A percentile compares a stretch with the other conserved stretches of the same genome.
These are phyloP conservation scores for Platalea minor DNA, from an alignment of 2,797 vertebrate genomes.

Conservation along the genomic window DNA sequence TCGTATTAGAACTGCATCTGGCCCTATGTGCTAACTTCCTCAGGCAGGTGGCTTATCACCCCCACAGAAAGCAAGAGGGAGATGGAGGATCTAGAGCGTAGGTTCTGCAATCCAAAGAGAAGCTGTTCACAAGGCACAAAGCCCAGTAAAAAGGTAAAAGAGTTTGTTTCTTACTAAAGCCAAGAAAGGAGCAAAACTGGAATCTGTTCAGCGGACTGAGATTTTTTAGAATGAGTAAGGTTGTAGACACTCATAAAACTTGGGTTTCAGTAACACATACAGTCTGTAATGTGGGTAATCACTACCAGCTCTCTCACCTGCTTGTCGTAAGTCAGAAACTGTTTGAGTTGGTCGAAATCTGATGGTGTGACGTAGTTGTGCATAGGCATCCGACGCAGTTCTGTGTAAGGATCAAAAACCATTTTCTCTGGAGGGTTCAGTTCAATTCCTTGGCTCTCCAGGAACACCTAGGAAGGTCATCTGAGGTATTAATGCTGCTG, in stretches of 20 bases:
- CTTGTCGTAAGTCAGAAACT: constrained; percentile 87
- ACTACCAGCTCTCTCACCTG: constrained; percentile 77
- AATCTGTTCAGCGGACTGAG: background rate
- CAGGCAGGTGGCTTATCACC: background rate
- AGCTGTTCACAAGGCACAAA: background rate
- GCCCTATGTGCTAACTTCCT: background rate
- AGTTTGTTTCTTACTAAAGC: background rate
- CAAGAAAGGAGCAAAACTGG: background rate
- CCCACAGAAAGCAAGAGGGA: background rate
- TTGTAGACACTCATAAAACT: background rate
- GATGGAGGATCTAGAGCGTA: background rate
- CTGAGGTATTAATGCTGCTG: background rate
- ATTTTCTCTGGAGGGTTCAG: constrained; percentile 85
- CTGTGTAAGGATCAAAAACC: constrained; percentile 81
- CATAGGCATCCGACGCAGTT: constrained; percentile 50
- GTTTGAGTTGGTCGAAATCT: constrained; percentile 76
- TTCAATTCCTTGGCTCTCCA: constrained; percentile 90
- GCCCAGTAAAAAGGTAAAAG: background rate
- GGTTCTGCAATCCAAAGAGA: background rate
- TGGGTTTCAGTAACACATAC: background rate
- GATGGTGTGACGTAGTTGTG: constrained; percentile 71
- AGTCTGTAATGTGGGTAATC: background rate
- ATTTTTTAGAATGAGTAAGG: background rate
- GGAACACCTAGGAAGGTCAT: constrained; percentile 81
- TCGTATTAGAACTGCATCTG: background rate